Percentiles rank a stretch among this genome's conserved stretches.
phyloP scores from a whole-genome alignment of 2,888 invertebrate genomes.

The Drosophila birchii region DNA sequence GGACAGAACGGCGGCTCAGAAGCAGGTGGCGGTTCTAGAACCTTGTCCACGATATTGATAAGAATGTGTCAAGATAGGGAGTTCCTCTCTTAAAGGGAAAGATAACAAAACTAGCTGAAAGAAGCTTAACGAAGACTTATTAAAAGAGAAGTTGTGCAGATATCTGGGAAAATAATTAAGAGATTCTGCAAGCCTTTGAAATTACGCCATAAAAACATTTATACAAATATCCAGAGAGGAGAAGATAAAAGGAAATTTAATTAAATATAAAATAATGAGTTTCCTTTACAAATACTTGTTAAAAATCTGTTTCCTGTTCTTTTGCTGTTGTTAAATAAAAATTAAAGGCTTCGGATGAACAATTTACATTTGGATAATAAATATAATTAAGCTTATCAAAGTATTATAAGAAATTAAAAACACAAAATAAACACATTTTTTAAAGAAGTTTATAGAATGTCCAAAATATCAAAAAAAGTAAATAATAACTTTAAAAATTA shows the following conservation, averaged over 20 bases:
- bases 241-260: not conserved
- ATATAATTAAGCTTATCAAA: no score
- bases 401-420: no score
- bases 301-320: no score
- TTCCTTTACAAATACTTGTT: no score
- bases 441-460: not conserved
- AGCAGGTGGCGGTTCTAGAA: slow-evolving; percentile 31
- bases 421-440: no score
- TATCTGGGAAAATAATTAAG: not conserved
- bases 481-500: not conserved
- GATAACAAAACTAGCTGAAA: not conserved
- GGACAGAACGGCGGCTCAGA: not conserved
- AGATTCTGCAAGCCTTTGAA: not conserved
- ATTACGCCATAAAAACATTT: not conserved
- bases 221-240: not conserved
- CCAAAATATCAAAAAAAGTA: not conserved
- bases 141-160: not conserved
- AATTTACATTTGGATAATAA: no score
- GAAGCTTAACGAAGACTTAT: not conserved
- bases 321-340: no score
- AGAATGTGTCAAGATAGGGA: slow-evolving; percentile 9
- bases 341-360: no score
- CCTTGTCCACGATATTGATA: slow-evolving; percentile 14
- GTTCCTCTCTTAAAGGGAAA: rapidly evolving
- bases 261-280: no score